phyloP scores from a whole-genome alignment of 2,113 vertebrate species.

The Talpa occidentalis region DNA sequence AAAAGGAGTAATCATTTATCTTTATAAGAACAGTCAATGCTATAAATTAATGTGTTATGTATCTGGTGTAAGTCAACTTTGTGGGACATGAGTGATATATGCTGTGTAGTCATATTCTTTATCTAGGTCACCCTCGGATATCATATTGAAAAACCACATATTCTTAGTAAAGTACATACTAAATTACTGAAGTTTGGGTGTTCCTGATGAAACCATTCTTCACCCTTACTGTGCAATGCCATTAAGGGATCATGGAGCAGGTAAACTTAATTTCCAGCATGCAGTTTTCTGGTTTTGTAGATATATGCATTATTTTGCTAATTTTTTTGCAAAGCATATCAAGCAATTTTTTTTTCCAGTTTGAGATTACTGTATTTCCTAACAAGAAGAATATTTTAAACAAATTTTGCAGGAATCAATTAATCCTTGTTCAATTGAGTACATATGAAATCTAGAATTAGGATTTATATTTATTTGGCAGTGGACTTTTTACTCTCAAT shows the following conservation, averaged over 20 bases:
- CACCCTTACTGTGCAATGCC: neutral
- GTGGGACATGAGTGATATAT: neutral
- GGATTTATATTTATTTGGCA: conserved; percentile 68
- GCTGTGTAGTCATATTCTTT: neutral
- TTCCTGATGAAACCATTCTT: neutral
- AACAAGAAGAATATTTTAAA: neutral
- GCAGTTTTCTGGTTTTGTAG: neutral
- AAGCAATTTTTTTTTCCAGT: neutral
- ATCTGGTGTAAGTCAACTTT: neutral
- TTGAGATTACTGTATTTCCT: neutral
- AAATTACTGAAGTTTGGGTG: neutral
- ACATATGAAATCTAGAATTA: neutral
- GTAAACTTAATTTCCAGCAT: neutral
- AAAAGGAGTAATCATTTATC: neutral
- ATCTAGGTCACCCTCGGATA: neutral
- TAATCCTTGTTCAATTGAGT: neutral
- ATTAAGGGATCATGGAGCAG: neutral
- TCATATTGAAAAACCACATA: no score
- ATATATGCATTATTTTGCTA: neutral
- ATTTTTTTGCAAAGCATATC: neutral
- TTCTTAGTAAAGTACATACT: neutral
- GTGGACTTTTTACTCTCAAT: conserved; percentile 76
- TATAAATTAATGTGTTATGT: neutral
- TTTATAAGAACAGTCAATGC: neutral
- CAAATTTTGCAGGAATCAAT: neutral